Conservation (phyloP, 2,888 invertebrate species). For the Malthinus flaveolus region DNA sequence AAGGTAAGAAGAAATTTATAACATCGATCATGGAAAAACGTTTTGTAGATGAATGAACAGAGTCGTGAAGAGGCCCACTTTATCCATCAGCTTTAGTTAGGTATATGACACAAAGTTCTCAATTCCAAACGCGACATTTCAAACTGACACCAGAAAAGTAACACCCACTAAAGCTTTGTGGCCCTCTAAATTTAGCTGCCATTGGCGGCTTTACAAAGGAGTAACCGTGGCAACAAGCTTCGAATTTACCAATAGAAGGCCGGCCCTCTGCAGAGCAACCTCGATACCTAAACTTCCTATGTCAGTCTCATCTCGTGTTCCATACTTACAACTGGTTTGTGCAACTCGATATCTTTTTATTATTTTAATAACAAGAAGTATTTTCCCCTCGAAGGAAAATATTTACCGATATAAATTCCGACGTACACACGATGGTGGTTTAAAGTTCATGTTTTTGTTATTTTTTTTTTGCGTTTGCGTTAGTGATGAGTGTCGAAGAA, state of each 20-base stretch:
- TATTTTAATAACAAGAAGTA: constrained; percentile 5
- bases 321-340: constrained; percentile 36
- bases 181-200: constrained; percentile 39
- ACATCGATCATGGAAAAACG: constrained; percentile 16
- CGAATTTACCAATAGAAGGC: constrained; percentile 48
- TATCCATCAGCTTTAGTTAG: constrained; percentile 55
- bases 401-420: neutral
- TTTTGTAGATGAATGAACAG: constrained; percentile 21
- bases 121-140: constrained; percentile 44
- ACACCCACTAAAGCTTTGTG: constrained; percentile 38
- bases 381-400: neutral
- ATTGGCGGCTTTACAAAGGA: constrained; percentile 48
- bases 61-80: constrained; percentile 50
- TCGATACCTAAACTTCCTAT: constrained; percentile 34
- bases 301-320: constrained; percentile 46
- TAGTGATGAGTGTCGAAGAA: constrained; percentile 3
- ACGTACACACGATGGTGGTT: too few relatives aligned
- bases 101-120: constrained; percentile 47
- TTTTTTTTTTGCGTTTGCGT: neutral
- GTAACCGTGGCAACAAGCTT: constrained; percentile 54
- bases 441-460: neutral
- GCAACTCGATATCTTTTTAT: constrained; percentile 26
- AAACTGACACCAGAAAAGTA: constrained; percentile 42
- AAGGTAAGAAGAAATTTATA: constrained; percentile 2
- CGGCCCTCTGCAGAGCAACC: constrained; percentile 33